These are phyloP conservation scores for Odontamblyopus rebecca DNA, from an alignment of 2,797 vertebrate genomes.

Conservation along the genomic window DNA sequence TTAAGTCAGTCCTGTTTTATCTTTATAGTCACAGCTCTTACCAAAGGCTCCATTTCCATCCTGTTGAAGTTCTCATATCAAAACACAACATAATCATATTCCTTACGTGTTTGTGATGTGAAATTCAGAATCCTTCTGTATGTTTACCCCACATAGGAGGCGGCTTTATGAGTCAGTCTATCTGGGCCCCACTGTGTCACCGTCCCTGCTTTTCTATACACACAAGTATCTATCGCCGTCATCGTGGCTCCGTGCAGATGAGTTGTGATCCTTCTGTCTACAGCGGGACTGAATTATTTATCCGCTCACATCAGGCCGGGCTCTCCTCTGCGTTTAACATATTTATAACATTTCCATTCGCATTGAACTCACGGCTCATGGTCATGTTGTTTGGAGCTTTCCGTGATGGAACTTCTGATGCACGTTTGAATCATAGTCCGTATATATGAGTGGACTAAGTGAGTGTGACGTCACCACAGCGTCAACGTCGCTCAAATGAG, in stretches of 20 bases:
- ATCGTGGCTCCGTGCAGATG: slow-evolving; percentile 22
- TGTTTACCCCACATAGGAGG: not conserved
- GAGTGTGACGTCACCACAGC: too few relatives aligned
- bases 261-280: slow-evolving; percentile 1
- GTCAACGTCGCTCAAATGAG: too few relatives aligned
- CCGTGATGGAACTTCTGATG: not conserved
- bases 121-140: not conserved
- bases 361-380: not conserved
- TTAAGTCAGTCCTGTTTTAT: not conserved
- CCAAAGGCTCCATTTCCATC: too few relatives aligned
- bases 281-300: slow-evolving; percentile 22
- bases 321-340: not conserved
- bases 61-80: not conserved
- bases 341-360: not conserved
- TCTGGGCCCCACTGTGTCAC: not conserved
- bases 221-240: slow-evolving; percentile 27
- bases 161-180: not conserved
- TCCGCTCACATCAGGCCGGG: slow-evolving; percentile 2
- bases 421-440: too few relatives aligned
- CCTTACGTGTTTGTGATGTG: not conserved
- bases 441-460: too few relatives aligned
- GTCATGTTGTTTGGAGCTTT: not conserved
- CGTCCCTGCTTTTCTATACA: not conserved
- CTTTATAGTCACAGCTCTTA: too few relatives aligned
- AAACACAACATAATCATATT: not conserved